These are phyloP conservation scores for Aplocera efformata DNA, from an alignment of 2,888 invertebrate species.

Conservation along the genomic window DNA sequence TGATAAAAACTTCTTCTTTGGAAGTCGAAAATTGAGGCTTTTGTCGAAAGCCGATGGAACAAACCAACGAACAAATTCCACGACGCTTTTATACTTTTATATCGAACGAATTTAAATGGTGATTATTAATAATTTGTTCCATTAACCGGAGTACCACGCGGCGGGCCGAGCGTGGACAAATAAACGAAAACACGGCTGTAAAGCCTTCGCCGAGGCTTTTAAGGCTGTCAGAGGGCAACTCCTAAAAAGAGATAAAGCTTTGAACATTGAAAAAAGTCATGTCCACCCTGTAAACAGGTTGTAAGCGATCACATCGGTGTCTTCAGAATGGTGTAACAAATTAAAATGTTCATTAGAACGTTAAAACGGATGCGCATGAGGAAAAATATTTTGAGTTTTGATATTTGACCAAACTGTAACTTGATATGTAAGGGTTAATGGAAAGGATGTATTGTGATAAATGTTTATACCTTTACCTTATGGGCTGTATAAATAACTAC, in stretches of 20 bases:
- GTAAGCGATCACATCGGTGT: slow-evolving; percentile 58
- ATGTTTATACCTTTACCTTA: slow-evolving; percentile 1
- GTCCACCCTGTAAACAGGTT: slow-evolving; percentile 68
- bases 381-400: neutral
- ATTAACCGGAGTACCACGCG: no score
- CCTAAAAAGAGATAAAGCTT: slow-evolving; percentile 65
- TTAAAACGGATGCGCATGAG: slow-evolving; percentile 21
- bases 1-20: no score
- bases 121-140: slow-evolving; percentile 60
- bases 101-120: slow-evolving; percentile 25
- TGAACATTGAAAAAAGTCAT: slow-evolving; percentile 56
- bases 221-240: slow-evolving; percentile 62
- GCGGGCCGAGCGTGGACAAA: slow-evolving; percentile 36
- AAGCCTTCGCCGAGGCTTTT: slow-evolving; percentile 50
- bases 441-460: neutral
- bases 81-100: slow-evolving; percentile 21
- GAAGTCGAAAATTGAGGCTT: no score
- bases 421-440: slow-evolving; percentile 8
- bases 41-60: no score
- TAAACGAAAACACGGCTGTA: slow-evolving; percentile 36
- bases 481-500: slow-evolving; percentile 5
- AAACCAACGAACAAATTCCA: no score
- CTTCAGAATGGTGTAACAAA: slow-evolving; percentile 40
- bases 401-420: slow-evolving; percentile 24
- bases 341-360: slow-evolving; percentile 35